Evolutionary conservation across 2,888 invertebrate species (phyloP).

Genomic region (Leptinotarsa peninsularis): DNA sequence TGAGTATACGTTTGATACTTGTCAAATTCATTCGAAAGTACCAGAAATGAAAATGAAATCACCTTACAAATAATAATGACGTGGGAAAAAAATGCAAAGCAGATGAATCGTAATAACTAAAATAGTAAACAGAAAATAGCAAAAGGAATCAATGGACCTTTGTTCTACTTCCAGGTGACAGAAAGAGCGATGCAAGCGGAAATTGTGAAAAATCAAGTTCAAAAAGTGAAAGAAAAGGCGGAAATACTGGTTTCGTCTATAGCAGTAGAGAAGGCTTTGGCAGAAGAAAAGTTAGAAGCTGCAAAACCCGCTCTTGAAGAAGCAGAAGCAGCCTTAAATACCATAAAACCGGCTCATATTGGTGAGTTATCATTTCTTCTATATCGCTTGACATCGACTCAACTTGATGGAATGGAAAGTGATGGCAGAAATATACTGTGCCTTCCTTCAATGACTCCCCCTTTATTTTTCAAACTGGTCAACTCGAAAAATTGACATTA

Average conservation of each 20-base stretch:
- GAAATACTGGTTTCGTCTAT: slow-evolving; percentile 88
- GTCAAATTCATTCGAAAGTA: too few relatives aligned
- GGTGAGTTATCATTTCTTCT: slow-evolving; percentile 60
- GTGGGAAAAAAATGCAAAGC: too few relatives aligned
- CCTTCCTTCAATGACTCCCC: too few relatives aligned
- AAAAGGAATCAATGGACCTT: not conserved
- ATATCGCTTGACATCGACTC: too few relatives aligned
- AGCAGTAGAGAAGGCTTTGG: slow-evolving; percentile 89
- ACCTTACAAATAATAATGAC: too few relatives aligned
- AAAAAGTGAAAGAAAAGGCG: slow-evolving; percentile 95
- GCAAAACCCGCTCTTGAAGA: slow-evolving; percentile 96
- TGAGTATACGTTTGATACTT: too few relatives aligned
- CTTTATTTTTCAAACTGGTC: too few relatives aligned
- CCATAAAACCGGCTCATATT: slow-evolving; percentile 96
- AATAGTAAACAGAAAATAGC: not conserved
- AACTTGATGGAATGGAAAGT: too few relatives aligned
- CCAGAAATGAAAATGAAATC: too few relatives aligned
- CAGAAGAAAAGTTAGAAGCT: slow-evolving; percentile 93
- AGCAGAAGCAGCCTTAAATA: slow-evolving; percentile 94
- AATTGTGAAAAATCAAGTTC: slow-evolving; percentile 94
- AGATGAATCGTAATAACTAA: too few relatives aligned
- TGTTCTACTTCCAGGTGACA: slow-evolving; percentile 73
- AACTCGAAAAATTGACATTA: too few relatives aligned
- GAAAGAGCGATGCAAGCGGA: slow-evolving; percentile 95
- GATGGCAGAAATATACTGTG: too few relatives aligned